Evolutionary conservation across 2,113 vertebrate species (phyloP), one percentile per base, ranked within the genome.

Genomic region (Sebastes schlegelii): DNA sequence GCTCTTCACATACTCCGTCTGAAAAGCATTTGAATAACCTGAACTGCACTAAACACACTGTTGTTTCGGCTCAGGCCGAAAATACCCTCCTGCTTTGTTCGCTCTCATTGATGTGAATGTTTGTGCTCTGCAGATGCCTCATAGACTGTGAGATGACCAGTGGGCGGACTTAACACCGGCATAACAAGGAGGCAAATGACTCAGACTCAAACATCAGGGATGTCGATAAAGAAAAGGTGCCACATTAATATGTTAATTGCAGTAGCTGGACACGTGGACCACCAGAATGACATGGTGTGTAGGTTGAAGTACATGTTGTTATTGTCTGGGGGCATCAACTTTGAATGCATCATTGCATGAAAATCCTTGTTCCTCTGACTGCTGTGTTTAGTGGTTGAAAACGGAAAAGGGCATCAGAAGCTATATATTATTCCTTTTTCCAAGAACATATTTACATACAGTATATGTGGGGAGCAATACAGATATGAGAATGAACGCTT

Each of bases 131-230:
- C 80, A 79, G 75, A 88, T 80, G 73, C 87, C 85, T 89, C 88
- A 82, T 49, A 81, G 88, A 87, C 78, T 75, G 67, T 42, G 67
- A 88, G 82, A 84, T 90, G 83, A 91, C 83, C 85, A 79, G 91
- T 91, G 89, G 89, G 89, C 55, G 83, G 87, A 87, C 66, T 77
- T 73, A 69, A 84, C 66, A 43, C 68, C 16, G 62, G 51, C 57
- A 86, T 77, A 85, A 87, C 85, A 84, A 82, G 49, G 82, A 92
- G 80, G 85, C 67, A 82, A 83, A 86, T 93, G 92, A 93, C 86
- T 92, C 90, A 91, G 72, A 78, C 82, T 86, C 69, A 76, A 88
- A 90, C 84, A 91, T 85, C 65, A 79, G 79, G 74, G 66, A 81
- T 91, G 85, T 73, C 1, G 11, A 55, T 69, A 58, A 62, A 17